These are phyloP conservation scores for Augochlorella aurata DNA, from an alignment of 2,888 invertebrate genomes.

Conservation along the genomic window DNA sequence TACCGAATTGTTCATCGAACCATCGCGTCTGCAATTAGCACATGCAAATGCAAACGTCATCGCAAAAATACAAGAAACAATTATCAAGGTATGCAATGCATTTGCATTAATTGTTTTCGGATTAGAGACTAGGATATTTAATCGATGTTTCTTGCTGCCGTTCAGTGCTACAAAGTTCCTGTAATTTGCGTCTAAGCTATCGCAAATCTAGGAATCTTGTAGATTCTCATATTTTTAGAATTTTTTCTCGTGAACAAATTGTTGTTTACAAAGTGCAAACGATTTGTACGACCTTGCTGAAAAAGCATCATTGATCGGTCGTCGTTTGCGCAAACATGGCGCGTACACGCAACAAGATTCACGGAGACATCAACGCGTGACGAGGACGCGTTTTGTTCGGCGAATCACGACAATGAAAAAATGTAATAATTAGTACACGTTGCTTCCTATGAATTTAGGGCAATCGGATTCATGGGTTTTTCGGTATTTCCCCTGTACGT, in stretches of 20 bases:
- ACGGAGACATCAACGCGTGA: constrained; percentile 36
- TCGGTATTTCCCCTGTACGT: background rate
- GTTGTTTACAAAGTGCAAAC: background rate
- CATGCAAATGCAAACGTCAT: background rate
- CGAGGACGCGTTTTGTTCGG: constrained; percentile 35
- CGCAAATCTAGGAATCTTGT: background rate
- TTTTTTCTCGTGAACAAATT: background rate
- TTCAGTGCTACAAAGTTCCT: background rate
- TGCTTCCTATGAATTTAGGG: background rate
- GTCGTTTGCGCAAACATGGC: background rate
- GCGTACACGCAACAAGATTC: background rate
- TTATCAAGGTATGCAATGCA: no score
- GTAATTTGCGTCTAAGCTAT: background rate
- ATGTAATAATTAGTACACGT: constrained; percentile 13
- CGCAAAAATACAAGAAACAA: background rate
- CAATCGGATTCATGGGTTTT: background rate
- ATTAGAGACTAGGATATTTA: background rate
- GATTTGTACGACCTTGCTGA: background rate
- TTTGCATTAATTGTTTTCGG: background rate
- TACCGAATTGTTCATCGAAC: background rate
- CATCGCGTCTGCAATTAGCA: background rate
- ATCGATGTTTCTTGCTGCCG: background rate
- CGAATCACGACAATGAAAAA: constrained; percentile 27
- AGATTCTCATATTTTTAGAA: background rate
- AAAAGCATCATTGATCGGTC: background rate